Conservation (phyloP, 2,113 vertebrate genomes). For the Gobio gobio region DNA sequence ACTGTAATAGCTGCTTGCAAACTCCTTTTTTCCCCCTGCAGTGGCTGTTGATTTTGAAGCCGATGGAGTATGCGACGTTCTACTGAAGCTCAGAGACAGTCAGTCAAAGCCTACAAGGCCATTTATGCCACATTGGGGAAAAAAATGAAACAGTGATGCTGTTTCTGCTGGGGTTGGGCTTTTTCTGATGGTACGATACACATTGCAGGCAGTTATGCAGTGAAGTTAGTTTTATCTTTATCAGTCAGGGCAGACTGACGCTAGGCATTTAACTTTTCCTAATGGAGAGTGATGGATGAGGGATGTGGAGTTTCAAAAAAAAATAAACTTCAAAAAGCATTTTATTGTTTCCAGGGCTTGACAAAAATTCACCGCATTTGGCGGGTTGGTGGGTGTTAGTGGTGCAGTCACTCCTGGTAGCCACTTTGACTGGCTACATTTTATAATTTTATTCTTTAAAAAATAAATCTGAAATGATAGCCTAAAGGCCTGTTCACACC, state of each 20-base stretch:
- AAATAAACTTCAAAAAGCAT: background rate
- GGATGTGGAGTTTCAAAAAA: no score
- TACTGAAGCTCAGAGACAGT: slow-evolving; percentile 49
- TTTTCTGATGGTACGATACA: slow-evolving; percentile 43
- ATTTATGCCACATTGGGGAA: slow-evolving; percentile 35
- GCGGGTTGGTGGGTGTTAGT: no score
- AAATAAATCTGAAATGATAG: no score
- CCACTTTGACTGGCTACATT: no score
- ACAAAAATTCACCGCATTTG: no score
- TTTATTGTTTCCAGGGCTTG: slow-evolving; percentile 3
- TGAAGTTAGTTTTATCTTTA: slow-evolving; percentile 30
- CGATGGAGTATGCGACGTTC: slow-evolving; percentile 52
- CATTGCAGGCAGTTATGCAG: slow-evolving; percentile 25
- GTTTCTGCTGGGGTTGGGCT: slow-evolving; percentile 37
- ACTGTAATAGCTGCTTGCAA: slow-evolving; percentile 31
- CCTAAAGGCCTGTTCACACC: no score
- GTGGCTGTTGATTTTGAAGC: slow-evolving; percentile 51
- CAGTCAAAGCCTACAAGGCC: slow-evolving; percentile 56
- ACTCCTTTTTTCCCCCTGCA: slow-evolving; percentile 42
- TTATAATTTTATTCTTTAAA: no score
- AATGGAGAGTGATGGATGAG: background rate
- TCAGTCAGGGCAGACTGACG: slow-evolving; percentile 14
- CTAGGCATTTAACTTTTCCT: slow-evolving; percentile 25
- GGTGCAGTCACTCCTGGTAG: no score
- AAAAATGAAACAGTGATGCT: slow-evolving; percentile 41